Percentiles rank a stretch among this genome's conserved stretches.
Conservation (phyloP, 2,797 vertebrate species). For the Ctenochaetus hawaiiensis region DNA sequence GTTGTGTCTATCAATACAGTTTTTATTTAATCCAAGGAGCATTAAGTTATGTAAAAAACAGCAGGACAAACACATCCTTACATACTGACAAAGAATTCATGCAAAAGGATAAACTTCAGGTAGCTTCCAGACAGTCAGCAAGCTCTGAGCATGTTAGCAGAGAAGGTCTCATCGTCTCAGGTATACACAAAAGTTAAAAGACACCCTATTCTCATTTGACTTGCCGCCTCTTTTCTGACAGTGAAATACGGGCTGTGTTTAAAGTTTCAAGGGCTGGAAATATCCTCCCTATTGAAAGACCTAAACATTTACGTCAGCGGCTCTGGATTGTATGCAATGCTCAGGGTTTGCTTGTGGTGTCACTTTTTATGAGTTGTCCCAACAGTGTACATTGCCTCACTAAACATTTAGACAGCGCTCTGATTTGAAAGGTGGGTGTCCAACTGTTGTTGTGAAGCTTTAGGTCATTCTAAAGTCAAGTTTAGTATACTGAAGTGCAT, state of each 20-base stretch:
- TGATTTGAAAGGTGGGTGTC: slow-evolving; percentile 55
- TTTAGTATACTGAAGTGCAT: slow-evolving; percentile 13
- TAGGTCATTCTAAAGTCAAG: slow-evolving; percentile 22
- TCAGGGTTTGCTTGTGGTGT: slow-evolving; percentile 58
- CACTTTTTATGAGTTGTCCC: slow-evolving; percentile 71
- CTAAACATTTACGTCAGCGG: slow-evolving; percentile 72
- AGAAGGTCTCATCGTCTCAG: slow-evolving; percentile 63
- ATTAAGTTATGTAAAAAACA: neutral
- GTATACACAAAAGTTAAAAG: slow-evolving; percentile 69
- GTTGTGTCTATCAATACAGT: slow-evolving; percentile 56
- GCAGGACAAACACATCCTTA: neutral
- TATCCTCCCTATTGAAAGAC: slow-evolving; percentile 68
- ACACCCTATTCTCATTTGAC: slow-evolving; percentile 71
- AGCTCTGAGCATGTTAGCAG: slow-evolving; percentile 41
- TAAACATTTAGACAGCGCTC: slow-evolving; percentile 71
- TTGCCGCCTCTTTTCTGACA: slow-evolving; percentile 56
- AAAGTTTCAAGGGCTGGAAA: slow-evolving; percentile 79
- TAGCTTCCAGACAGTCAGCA: slow-evolving; percentile 10
- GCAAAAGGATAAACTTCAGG: neutral
- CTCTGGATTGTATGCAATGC: slow-evolving; percentile 65
- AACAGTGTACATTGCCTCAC: slow-evolving; percentile 61
- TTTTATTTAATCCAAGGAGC: slow-evolving; percentile 3
- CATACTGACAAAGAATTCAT: neutral
- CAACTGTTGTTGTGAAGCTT: slow-evolving; percentile 35
- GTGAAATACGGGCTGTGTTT: slow-evolving; percentile 73